Evolutionary conservation across 2,888 invertebrate species (phyloP).

Genomic region (Mamestra brassicae): DNA sequence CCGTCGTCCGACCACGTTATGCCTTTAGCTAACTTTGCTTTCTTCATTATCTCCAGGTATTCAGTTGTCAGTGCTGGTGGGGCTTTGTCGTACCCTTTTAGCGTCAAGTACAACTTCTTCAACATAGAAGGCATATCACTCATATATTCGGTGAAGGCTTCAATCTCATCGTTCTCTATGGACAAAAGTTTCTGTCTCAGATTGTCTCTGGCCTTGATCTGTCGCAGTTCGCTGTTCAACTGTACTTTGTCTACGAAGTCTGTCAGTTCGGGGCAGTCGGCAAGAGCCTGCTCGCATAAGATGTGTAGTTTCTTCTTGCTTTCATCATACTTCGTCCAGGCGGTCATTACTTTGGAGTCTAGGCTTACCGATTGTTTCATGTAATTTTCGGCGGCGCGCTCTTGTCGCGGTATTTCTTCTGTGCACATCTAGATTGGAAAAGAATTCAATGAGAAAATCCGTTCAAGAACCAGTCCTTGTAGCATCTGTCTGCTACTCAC

Average conservation of each 20-base stretch:
- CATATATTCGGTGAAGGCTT: constrained; percentile 87
- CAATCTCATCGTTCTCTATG: constrained; percentile 89
- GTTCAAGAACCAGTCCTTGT: too few species aligned
- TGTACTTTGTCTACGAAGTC: constrained; percentile 78
- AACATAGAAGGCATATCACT: constrained; percentile 89
- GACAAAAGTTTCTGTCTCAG: constrained; percentile 77
- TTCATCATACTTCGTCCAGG: constrained; percentile 80
- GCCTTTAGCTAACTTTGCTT: constrained; percentile 90
- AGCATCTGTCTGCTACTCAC: too few species aligned
- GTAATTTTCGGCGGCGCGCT: constrained; percentile 82
- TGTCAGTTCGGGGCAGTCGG: constrained; percentile 75
- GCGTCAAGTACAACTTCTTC: constrained; percentile 90
- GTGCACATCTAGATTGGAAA: constrained; percentile 77
- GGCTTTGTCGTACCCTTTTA: constrained; percentile 91
- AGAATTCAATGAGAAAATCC: neutral
- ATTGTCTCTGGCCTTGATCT: constrained; percentile 83
- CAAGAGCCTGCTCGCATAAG: constrained; percentile 75
- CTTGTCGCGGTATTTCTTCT: constrained; percentile 85
- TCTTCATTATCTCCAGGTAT: constrained; percentile 91
- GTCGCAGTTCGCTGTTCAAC: constrained; percentile 79
- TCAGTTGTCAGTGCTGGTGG: constrained; percentile 90
- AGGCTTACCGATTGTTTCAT: constrained; percentile 79
- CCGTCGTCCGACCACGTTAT: constrained; percentile 92
- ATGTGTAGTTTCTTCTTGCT: constrained; percentile 73
- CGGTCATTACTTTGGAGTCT: constrained; percentile 78